A percentile compares a stretch with the other conserved stretches of the same genome.
phyloP scores from a whole-genome alignment of 2,888 invertebrate genomes.

The Anticlea derivata region DNA sequence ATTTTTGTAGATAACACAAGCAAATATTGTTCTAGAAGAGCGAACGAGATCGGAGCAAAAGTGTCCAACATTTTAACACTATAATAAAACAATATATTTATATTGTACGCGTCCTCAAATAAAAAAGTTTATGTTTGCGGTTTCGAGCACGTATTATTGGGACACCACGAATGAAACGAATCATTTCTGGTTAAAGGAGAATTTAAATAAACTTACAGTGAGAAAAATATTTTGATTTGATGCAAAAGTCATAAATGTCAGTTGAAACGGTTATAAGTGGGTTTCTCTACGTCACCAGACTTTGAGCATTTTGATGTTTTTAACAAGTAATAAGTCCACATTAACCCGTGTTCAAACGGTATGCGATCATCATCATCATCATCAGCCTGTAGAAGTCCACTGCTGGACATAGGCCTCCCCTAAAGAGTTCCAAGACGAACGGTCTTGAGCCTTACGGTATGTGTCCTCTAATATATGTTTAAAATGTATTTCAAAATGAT shows the following conservation, averaged over 20 bases:
- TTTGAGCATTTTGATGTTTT: no score
- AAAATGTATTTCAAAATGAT: no score
- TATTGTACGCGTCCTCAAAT: constrained; percentile 17
- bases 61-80: constrained; percentile 11
- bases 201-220: constrained; percentile 3
- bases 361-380: no score
- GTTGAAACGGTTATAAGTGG: background rate
- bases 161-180: constrained; percentile 23
- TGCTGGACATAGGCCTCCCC: no score
- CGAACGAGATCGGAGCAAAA: background rate
- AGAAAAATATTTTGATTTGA: constrained; percentile 19
- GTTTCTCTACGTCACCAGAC: background rate
- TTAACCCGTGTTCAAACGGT: no score
- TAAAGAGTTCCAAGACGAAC: no score
- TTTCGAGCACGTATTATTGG: constrained; percentile 15
- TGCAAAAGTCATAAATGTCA: constrained; percentile 2
- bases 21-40: background rate
- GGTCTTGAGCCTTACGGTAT: no score
- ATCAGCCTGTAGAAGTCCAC: no score
- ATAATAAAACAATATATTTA: constrained; percentile 15
- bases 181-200: constrained; percentile 13
- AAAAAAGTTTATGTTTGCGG: constrained; percentile 25
- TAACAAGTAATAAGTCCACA: no score
- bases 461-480: no score
- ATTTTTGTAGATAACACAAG: no score